Percentiles rank a stretch among this genome's conserved stretches.
These are phyloP conservation scores for Laupala kohalensis DNA, from an alignment of 1,140 invertebrate genomes.

Conservation along the genomic window DNA sequence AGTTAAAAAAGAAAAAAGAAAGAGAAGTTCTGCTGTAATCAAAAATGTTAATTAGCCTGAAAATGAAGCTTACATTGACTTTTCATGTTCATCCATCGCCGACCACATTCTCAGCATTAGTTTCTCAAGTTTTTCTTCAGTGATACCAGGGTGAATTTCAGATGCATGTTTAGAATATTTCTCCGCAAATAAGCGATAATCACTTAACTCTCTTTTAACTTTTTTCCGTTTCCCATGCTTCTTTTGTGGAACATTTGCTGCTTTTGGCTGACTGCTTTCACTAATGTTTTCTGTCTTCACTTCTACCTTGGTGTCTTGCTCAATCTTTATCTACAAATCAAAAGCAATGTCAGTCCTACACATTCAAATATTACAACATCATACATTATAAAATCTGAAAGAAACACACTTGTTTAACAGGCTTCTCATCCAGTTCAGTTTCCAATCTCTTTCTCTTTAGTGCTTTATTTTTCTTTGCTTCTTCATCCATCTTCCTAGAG, in stretches of 20 bases:
- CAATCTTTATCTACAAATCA: constrained; percentile 14
- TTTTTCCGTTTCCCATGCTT: not conserved
- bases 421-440: not conserved
- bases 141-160: constrained; percentile 8
- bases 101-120: not conserved
- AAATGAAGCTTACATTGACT: constrained; percentile 1
- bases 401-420: not conserved
- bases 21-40: too few relatives aligned
- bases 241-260: not conserved
- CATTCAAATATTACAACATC: constrained; percentile 20
- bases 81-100: not conserved
- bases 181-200: not conserved
- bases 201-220: not conserved
- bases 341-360: constrained; percentile 6
- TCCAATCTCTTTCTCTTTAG: not conserved
- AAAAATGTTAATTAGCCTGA: too few relatives aligned
- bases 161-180: not conserved
- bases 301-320: constrained; percentile 16
- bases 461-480: not conserved
- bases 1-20: too few relatives aligned
- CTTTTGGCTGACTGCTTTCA: not conserved
- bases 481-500: not conserved
- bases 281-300: not conserved
- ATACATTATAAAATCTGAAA: too few relatives aligned
- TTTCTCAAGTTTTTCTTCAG: constrained; percentile 6